These are phyloP conservation scores for Dromas ardeola DNA, from an alignment of 2,113 vertebrate species.

Conservation along the genomic window DNA sequence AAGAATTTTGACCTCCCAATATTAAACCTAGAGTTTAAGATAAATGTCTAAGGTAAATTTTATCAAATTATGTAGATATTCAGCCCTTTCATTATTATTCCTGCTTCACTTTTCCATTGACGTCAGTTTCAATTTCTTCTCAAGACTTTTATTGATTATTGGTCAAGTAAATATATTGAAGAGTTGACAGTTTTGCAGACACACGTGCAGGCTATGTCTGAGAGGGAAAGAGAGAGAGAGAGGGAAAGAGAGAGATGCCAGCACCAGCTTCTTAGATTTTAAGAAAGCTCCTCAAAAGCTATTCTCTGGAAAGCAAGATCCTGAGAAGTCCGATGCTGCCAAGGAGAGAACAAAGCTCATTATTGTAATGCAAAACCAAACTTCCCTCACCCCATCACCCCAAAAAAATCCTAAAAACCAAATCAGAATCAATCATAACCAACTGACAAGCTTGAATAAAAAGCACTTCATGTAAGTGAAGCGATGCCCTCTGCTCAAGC, in stretches of 20 bases:
- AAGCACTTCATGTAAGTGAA: not conserved
- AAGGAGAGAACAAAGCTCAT: not conserved
- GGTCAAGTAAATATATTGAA: not conserved
- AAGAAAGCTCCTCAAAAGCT: not conserved
- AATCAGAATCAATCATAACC: not conserved
- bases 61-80: not conserved
- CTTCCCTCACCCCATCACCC: rapidly evolving
- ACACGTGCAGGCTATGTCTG: not conserved
- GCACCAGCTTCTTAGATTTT: not conserved
- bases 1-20: not conserved
- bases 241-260: not conserved
- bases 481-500: not conserved
- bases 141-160: not conserved
- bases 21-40: not conserved
- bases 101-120: not conserved
- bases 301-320: not conserved
- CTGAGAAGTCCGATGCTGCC: not conserved
- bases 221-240: not conserved
- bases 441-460: not conserved
- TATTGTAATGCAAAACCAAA: not conserved
- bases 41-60: not conserved
- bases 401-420: rapidly evolving
- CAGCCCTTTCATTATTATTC: not conserved
- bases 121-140: not conserved
- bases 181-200: not conserved